phyloP scores from a whole-genome alignment of 2,113 vertebrate genomes.

The Eonycteris spelaea region DNA sequence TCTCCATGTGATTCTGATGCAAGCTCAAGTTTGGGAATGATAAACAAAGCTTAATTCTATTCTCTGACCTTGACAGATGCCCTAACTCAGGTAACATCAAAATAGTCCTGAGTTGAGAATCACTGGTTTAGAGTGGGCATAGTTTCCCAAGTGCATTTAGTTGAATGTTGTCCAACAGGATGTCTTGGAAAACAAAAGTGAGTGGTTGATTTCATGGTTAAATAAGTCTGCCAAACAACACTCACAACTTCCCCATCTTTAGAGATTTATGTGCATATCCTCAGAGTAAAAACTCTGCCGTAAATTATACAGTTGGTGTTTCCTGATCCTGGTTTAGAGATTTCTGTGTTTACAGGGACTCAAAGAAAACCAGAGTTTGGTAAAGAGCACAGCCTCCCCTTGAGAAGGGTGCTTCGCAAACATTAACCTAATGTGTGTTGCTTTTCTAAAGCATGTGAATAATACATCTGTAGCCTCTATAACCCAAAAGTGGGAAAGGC shows the following conservation, averaged over 20 bases:
- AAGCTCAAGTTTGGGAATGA: neutral
- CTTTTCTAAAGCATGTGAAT: constrained; percentile 20
- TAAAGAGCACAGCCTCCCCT: neutral
- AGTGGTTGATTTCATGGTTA: neutral
- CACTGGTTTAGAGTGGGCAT: neutral
- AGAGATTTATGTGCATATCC: neutral
- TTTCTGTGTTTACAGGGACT: neutral
- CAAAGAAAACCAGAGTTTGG: constrained; percentile 9
- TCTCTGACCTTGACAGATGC: no score
- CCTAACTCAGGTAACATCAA: neutral
- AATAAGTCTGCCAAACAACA: constrained; percentile 13
- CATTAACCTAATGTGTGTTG: neutral
- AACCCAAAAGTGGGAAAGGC: neutral
- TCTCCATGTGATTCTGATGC: neutral
- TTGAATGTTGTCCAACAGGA: neutral
- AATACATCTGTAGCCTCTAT: neutral
- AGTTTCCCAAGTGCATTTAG: neutral
- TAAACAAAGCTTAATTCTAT: neutral
- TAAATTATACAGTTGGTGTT: neutral
- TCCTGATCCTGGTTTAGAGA: neutral
- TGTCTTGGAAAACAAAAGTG: neutral
- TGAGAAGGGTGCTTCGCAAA: constrained; percentile 44
- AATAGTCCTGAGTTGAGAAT: neutral
- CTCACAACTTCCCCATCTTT: neutral
- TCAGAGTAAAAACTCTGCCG: neutral